Percentiles rank a stretch among this genome's conserved stretches.
These are phyloP conservation scores for Brachylomia viminalis DNA, from an alignment of 2,888 invertebrate genomes.

Conservation along the genomic window DNA sequence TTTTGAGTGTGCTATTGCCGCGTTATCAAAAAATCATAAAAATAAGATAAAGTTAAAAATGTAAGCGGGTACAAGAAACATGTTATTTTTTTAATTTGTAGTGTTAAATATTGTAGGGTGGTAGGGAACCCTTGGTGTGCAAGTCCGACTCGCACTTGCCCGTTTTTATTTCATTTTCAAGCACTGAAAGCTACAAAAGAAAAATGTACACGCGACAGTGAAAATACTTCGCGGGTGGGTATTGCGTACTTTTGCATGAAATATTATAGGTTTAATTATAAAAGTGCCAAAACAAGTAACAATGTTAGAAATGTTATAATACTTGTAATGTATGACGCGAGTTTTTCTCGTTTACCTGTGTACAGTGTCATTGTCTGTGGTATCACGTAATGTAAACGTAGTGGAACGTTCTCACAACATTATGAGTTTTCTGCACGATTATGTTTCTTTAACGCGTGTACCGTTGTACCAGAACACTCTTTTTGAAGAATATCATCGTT, in stretches of 20 bases:
- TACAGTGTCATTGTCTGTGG: conserved; percentile 68
- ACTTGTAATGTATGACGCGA: conserved; percentile 51
- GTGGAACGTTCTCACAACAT: conserved; percentile 57
- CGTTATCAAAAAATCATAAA: no score
- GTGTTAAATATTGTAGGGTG: no score
- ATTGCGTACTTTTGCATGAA: conserved; percentile 69
- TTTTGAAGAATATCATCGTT: not conserved
- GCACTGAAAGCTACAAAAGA: conserved; percentile 26
- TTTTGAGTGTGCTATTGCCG: no score
- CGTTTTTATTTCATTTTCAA: conserved; percentile 12
- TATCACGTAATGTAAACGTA: conserved; percentile 59
- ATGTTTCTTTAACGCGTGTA: conserved; percentile 29
- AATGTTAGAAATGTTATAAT: conserved; percentile 46
- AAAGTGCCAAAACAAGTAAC: conserved; percentile 52
- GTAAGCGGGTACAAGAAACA: no score
- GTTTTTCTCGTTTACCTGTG: conserved; percentile 55
- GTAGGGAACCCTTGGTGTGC: no score
- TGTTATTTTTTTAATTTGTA: no score
- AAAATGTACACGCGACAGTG: conserved; percentile 28
- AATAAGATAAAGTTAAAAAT: no score
- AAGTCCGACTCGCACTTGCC: no score
- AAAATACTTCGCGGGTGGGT: conserved; percentile 25
- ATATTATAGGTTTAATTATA: conserved; percentile 57
- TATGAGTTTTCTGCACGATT: conserved; percentile 38
- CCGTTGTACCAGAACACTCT: conserved; percentile 15